phyloP scores from a whole-genome alignment of 1,140 invertebrate genomes.

The Hycleus cichorii region DNA sequence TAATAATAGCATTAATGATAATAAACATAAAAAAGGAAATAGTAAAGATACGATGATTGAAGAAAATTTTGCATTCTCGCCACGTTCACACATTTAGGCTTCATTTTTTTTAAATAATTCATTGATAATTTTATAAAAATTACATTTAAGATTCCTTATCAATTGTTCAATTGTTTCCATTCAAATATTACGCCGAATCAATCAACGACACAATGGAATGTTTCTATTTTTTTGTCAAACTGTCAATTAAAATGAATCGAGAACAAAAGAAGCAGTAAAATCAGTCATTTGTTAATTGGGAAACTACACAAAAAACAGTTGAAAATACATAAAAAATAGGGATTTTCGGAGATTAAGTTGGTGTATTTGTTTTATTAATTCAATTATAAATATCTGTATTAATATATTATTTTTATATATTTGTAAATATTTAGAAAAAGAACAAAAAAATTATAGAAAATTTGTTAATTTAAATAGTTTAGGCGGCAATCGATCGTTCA shows the following conservation, averaged over 20 bases:
- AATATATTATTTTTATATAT: not conserved
- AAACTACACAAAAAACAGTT: not conserved
- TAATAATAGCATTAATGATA: slow-evolving; percentile 6
- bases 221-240: too few relatives aligned
- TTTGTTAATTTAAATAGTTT: not conserved
- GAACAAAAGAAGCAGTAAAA: too few relatives aligned
- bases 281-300: too few relatives aligned
- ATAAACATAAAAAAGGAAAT: slow-evolving; percentile 9
- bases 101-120: not conserved
- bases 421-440: slow-evolving; percentile 1
- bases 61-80: slow-evolving; percentile 3
- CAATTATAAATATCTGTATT: not conserved
- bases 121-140: too few relatives aligned
- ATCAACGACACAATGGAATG: too few relatives aligned
- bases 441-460: not conserved
- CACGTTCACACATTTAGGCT: slow-evolving; percentile 17
- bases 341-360: slow-evolving; percentile 2
- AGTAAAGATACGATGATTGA: not conserved
- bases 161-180: too few relatives aligned
- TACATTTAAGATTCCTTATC: too few relatives aligned
- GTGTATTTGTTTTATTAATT: not conserved
- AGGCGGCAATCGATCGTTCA: not conserved
- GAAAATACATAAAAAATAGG: slow-evolving; percentile 4
- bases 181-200: too few relatives aligned
- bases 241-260: too few relatives aligned